Percentiles rank a stretch among this genome's conserved stretches.
Conservation (phyloP, 2,888 invertebrate genomes). For the Papilio demoleus region DNA sequence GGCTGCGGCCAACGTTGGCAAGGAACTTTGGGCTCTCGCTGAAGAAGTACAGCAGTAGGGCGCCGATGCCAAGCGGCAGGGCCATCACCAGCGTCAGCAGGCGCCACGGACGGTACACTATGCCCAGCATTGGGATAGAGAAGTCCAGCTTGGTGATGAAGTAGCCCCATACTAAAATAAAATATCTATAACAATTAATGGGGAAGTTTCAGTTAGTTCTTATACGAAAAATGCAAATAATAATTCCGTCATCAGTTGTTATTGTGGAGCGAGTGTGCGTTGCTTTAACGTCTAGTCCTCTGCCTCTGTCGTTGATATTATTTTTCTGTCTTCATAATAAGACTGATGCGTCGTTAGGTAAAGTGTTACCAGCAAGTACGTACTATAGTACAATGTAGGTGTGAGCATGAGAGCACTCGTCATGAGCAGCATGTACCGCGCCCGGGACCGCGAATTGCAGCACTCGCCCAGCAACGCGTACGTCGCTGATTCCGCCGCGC, state of each 20-base stretch:
- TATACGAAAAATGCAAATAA: neutral
- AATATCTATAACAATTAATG: slow-evolving; percentile 2
- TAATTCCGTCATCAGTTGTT: neutral
- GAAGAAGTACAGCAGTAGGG: slow-evolving; percentile 81
- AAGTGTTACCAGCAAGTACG: slow-evolving; percentile 30
- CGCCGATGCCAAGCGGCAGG: slow-evolving; percentile 85
- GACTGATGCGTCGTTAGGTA: no score
- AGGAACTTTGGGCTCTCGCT: slow-evolving; percentile 91
- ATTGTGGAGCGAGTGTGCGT: neutral
- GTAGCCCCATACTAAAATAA: slow-evolving; percentile 66
- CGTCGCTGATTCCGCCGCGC: slow-evolving; percentile 81
- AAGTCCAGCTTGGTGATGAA: slow-evolving; percentile 71
- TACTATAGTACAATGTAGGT: slow-evolving; percentile 71
- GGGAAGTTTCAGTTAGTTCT: neutral
- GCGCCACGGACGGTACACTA: slow-evolving; percentile 70
- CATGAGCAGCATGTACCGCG: slow-evolving; percentile 73
- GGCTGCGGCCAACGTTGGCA: slow-evolving; percentile 84
- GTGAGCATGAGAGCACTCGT: slow-evolving; percentile 75
- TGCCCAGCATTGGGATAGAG: slow-evolving; percentile 59
- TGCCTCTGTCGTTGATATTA: no score
- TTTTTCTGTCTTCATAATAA: no score
- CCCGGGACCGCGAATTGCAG: slow-evolving; percentile 62
- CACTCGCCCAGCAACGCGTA: slow-evolving; percentile 85
- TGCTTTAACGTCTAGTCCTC: no score
- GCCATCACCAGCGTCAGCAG: slow-evolving; percentile 77